phyloP scores from a whole-genome alignment of 2,113 vertebrate species.

The Neodon shergylaensis region DNA sequence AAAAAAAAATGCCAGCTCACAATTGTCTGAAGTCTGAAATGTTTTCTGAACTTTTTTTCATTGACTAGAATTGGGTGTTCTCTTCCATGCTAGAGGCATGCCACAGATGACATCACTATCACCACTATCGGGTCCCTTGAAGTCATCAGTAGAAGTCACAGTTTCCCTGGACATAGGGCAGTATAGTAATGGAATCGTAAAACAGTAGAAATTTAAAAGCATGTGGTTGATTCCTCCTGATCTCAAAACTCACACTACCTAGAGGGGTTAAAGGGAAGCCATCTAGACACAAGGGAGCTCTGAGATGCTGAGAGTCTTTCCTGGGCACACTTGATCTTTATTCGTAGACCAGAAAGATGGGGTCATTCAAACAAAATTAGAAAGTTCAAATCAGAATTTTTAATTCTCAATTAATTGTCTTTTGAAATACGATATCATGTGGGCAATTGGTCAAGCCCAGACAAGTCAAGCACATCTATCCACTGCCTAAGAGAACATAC shows the following conservation, averaged over 20 bases:
- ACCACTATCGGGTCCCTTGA: not conserved
- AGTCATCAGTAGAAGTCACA: not conserved
- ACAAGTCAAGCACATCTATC: not conserved
- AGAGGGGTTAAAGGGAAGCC: not conserved
- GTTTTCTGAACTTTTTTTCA: not conserved
- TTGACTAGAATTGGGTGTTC: not conserved
- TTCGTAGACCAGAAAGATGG: not conserved
- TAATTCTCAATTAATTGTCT: not conserved
- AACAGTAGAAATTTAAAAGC: not conserved
- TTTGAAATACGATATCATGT: not conserved
- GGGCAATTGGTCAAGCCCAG: not conserved
- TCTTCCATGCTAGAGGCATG: not conserved
- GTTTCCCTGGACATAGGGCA: not conserved
- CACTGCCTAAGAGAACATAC: not conserved
- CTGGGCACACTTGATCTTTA: not conserved
- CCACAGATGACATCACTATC: not conserved
- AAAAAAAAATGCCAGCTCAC: no score
- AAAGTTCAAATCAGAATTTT: not conserved
- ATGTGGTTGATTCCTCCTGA: not conserved
- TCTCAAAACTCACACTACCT: not conserved
- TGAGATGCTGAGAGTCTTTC: not conserved
- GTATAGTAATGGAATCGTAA: not conserved
- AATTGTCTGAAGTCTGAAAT: accelerated
- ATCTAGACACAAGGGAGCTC: not conserved
- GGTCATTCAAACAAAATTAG: not conserved